Conservation (phyloP, 2,797 vertebrate species). For the Podarcis lilfordi region DNA sequence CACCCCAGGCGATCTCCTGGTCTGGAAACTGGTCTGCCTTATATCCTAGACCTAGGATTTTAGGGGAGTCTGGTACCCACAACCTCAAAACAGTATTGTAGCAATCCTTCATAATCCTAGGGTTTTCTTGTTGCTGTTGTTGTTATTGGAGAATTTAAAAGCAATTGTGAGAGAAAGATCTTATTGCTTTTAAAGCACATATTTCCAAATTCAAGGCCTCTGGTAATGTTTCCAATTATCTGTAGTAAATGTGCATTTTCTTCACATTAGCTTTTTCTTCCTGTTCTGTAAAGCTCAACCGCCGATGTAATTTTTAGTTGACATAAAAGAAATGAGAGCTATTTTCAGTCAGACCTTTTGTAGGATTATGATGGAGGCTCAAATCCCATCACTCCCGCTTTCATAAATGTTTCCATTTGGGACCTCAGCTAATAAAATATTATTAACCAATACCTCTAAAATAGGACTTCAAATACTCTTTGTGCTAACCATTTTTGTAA, state of each 20-base stretch:
- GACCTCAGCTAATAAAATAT: slow-evolving; percentile 33
- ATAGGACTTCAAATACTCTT: neutral
- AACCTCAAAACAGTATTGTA: neutral
- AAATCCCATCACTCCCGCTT: slow-evolving; percentile 12
- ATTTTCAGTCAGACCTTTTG: slow-evolving; percentile 31
- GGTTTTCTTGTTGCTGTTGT: neutral
- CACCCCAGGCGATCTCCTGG: too few relatives aligned
- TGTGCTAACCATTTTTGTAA: slow-evolving; percentile 12
- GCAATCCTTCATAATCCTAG: neutral
- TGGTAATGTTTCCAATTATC: slow-evolving; percentile 30
- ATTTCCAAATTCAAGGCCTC: slow-evolving; percentile 16
- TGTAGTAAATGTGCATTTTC: slow-evolving; percentile 2
- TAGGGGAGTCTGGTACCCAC: too few relatives aligned
- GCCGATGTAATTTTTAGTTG: slow-evolving; percentile 28
- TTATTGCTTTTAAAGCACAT: slow-evolving; percentile 2
- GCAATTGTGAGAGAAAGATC: slow-evolving; percentile 1
- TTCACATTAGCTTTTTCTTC: neutral
- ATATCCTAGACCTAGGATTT: too few relatives aligned
- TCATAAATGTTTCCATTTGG: slow-evolving; percentile 23
- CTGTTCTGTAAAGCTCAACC: slow-evolving; percentile 9
- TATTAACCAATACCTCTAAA: slow-evolving; percentile 23
- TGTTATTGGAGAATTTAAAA: slow-evolving; percentile 16
- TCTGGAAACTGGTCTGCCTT: too few relatives aligned
- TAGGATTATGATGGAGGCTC: slow-evolving; percentile 6
- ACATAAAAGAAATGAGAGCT: slow-evolving; percentile 35